Evolutionary conservation across 1,140 invertebrate genomes (phyloP), one percentile per base, ranked within the genome.

Genomic region (Rhysida immarginata): DNA sequence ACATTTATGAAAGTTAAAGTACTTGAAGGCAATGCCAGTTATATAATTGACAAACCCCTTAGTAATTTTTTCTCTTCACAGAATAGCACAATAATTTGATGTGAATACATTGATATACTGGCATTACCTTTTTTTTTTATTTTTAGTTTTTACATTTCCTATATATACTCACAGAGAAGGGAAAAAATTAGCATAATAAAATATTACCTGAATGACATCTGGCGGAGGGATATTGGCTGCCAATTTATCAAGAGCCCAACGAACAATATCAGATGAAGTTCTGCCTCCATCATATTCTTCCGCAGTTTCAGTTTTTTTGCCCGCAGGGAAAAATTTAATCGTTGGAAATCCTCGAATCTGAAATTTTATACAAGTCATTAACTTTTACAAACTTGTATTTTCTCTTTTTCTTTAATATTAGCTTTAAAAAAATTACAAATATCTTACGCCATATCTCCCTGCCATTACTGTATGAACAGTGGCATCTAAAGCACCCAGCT

Each of bases 401-500:
- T 25, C n/a, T n/a, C n/a, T 50, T 3, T 18, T n/a, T 2, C 49
- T 26, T 59, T 35, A 14, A 43, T 14, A 54, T 75, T 72, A 0
- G 85, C 26, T 35, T 43, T 18, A 21, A 61, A 55, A 2, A 13
- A 21, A 59, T 58, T 2, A 60, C 26, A 11, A 59, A 26, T 14
- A 21, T 61, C 60, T 63, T 64, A 74, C 73, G 29, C 66, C 69
- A 59, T 77, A 79, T 68, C 70, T 69, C 45, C 63, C 67, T 11
- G 75, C 87, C 73, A 88, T 91, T 2, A 74, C 65, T 58, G 80
- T 80, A 70, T 99, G 80, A 0, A 88, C 87, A 13, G 96, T 99
- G 0, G 96, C 95, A 77, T 99, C 96, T 0, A 99, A 64, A 41
- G 94, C 92, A 57, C 94, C 96, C 18, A 99, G 68, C 76, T 96